Conservation (phyloP, 2,797 vertebrate species). For the Acanthurus leucopareius region DNA sequence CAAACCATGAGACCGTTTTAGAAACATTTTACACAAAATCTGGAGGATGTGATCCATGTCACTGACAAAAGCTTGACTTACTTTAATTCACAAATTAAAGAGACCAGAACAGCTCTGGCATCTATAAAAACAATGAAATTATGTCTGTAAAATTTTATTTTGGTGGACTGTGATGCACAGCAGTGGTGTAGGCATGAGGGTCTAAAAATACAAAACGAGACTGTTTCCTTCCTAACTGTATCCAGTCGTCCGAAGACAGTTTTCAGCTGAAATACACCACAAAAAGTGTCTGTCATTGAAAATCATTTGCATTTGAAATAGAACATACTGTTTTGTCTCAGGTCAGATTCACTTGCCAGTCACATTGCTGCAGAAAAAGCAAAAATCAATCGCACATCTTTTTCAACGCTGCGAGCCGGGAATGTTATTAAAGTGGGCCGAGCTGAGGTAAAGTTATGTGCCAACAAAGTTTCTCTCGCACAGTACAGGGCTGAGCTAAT, state of each 20-base stretch:
- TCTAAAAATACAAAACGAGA: constrained; percentile 4
- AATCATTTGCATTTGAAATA: constrained; percentile 38
- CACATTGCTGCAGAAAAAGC: constrained; percentile 24
- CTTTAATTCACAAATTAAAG: constrained; percentile 31
- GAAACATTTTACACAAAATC: background rate
- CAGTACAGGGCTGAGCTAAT: background rate
- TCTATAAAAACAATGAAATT: constrained; percentile 29
- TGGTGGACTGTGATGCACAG: background rate
- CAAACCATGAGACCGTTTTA: background rate
- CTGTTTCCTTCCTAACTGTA: too few species aligned
- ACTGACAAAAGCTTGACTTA: constrained; percentile 5
- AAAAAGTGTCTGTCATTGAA: constrained; percentile 1
- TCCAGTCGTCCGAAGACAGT: background rate
- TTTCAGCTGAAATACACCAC: background rate
- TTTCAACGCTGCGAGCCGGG: constrained; percentile 18
- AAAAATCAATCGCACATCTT: constrained; percentile 14
- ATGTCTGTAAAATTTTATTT: background rate
- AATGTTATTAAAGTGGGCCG: constrained; percentile 17
- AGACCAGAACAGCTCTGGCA: constrained; percentile 23
- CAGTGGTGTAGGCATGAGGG: background rate
- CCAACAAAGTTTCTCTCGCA: constrained; percentile 27
- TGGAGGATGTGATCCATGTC: background rate
- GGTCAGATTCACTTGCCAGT: constrained; percentile 11
- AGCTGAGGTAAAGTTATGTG: constrained; percentile 3
- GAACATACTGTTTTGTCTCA: constrained; percentile 1